A percentile compares a stretch with the other conserved stretches of the same genome.
Conservation (phyloP, 2,888 invertebrate genomes). For the Machimus atricapillus region DNA sequence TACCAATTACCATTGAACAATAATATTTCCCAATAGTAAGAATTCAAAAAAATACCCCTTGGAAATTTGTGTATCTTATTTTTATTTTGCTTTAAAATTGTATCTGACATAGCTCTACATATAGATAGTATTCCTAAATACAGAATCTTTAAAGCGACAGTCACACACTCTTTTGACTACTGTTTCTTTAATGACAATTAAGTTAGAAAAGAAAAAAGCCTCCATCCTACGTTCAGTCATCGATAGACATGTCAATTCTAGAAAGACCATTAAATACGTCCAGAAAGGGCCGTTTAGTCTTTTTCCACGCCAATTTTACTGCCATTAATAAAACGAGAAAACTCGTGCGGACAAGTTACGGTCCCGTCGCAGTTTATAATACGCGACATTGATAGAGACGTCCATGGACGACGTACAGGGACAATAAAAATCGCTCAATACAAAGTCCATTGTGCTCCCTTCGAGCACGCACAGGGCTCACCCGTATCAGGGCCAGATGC, state of each 20-base stretch:
- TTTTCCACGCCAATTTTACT: neutral
- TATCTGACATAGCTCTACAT: no score
- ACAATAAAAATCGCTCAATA: slow-evolving; percentile 3
- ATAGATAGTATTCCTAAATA: no score
- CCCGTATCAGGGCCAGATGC: slow-evolving; percentile 27
- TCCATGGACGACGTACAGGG: neutral
- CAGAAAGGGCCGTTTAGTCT: neutral
- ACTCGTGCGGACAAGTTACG: slow-evolving; percentile 15
- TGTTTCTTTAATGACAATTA: neutral
- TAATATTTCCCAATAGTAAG: no score
- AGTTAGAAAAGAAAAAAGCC: neutral
- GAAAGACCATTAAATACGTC: neutral
- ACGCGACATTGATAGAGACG: neutral
- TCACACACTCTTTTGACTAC: no score
- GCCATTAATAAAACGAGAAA: slow-evolving; percentile 10
- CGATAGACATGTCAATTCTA: neutral
- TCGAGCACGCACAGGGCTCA: neutral
- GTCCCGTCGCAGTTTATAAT: neutral
- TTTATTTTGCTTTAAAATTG: no score
- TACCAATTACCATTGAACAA: no score
- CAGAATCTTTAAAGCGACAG: no score
- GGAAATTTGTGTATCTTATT: no score
- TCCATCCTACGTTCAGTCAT: neutral
- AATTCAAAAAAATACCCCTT: no score
- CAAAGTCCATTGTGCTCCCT: neutral